phyloP scores from a whole-genome alignment of 2,113 vertebrate species.

The Aspiorhynchus laticeps region DNA sequence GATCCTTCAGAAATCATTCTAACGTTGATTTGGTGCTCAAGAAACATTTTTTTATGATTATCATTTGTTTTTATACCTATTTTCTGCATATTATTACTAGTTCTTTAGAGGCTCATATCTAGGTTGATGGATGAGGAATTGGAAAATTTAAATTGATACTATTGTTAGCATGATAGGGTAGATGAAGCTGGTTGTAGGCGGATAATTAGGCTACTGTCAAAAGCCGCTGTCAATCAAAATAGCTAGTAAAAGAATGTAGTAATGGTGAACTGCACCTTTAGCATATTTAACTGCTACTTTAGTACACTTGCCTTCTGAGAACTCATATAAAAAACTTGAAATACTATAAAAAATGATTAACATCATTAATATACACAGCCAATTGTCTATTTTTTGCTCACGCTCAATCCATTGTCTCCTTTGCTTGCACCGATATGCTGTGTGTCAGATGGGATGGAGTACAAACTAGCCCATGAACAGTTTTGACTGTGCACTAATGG shows the following conservation, averaged over 20 bases:
- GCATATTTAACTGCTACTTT: background rate
- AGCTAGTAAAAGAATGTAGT: background rate
- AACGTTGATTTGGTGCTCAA: too few species aligned
- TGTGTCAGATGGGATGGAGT: constrained; percentile 45
- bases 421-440: background rate
- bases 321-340: background rate
- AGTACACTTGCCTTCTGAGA: background rate
- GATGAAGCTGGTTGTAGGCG: constrained; percentile 1
- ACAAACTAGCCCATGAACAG: constrained; percentile 44
- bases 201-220: constrained; percentile 8
- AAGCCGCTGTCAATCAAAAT: constrained; percentile 4
- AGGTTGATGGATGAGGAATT: background rate
- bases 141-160: background rate
- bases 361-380: background rate
- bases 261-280: background rate
- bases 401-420: background rate
- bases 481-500: constrained; percentile 66
- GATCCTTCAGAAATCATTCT: too few species aligned
- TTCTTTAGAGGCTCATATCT: background rate
- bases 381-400: background rate
- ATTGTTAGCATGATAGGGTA: background rate
- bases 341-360: background rate
- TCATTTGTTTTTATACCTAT: background rate
- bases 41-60: background rate
- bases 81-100: background rate